Evolutionary conservation across 2,113 vertebrate genomes (phyloP).

Genomic region (Chlorocebus sabaeus): DNA sequence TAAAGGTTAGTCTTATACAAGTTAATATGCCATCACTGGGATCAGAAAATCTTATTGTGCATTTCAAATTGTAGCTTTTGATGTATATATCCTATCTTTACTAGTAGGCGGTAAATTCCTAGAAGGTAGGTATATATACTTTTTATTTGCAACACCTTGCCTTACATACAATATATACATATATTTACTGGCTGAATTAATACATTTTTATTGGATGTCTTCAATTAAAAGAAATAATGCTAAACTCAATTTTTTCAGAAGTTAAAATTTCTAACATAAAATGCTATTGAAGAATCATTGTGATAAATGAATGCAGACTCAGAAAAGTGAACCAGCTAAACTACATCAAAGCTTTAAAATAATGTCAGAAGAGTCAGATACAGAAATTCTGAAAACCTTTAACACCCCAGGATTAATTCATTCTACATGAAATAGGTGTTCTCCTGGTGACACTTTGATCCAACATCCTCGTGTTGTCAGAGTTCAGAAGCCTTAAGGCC

Average conservation of each 20-base stretch:
- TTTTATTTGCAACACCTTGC: background rate
- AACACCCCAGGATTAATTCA: constrained; percentile 60
- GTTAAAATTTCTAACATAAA: constrained; percentile 51
- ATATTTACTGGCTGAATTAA: constrained; percentile 19
- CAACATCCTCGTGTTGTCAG: constrained; percentile 13
- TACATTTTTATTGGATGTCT: background rate
- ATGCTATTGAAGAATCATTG: constrained; percentile 47
- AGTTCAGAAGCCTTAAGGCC: constrained; percentile 40
- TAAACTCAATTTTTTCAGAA: constrained; percentile 42
- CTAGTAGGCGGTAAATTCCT: background rate
- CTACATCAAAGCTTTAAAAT: constrained; percentile 70
- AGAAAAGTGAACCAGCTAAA: constrained; percentile 62
- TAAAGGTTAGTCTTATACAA: background rate
- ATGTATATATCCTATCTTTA: background rate
- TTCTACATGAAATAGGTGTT: constrained; percentile 33
- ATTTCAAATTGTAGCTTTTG: constrained; percentile 12
- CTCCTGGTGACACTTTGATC: constrained; percentile 56
- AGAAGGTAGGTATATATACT: background rate
- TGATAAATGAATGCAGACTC: constrained; percentile 54
- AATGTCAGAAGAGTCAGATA: constrained; percentile 59
- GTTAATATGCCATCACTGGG: background rate
- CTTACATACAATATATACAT: background rate
- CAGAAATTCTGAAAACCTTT: constrained; percentile 52
- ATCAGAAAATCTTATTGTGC: background rate
- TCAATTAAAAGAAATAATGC: constrained; percentile 34